Percentiles rank a stretch among this genome's conserved stretches.
phyloP scores from a whole-genome alignment of 2,113 vertebrate genomes.

The Oryctolagus cuniculus region DNA sequence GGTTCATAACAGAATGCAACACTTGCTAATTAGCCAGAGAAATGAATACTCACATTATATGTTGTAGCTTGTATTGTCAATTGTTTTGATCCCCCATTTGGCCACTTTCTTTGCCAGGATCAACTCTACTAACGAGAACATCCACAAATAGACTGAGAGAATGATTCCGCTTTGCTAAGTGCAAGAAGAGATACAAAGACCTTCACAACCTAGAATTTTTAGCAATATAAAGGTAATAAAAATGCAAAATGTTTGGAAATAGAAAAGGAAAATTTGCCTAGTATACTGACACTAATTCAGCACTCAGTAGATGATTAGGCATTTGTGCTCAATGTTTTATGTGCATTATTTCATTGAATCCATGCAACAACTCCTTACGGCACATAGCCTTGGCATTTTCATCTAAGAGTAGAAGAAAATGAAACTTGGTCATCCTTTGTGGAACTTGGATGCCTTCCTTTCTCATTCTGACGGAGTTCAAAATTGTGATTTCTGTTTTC shows the following conservation, averaged over 20 bases:
- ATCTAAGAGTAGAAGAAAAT: neutral
- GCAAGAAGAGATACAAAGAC: neutral
- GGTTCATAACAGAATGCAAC: neutral
- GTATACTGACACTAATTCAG: neutral
- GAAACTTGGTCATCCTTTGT: no score
- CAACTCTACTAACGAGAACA: slow-evolving; percentile 38
- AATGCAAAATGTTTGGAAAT: neutral
- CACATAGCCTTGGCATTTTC: neutral
- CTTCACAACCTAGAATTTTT: neutral
- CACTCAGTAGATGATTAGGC: neutral
- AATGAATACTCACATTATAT: neutral
- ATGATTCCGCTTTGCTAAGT: slow-evolving; percentile 24
- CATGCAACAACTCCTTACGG: neutral
- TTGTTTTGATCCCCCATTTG: neutral
- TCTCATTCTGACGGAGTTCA: no score
- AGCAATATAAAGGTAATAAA: neutral
- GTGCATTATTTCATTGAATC: neutral
- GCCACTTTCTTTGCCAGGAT: neutral
- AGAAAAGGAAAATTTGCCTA: neutral
- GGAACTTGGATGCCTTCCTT: no score
- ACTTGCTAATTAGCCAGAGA: neutral
- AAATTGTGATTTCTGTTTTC: neutral
- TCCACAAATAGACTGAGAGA: slow-evolving; percentile 3
- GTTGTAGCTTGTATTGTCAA: fast-evolving
- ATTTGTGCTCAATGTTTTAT: neutral